Evolutionary conservation across 2,888 invertebrate species (phyloP).

Genomic region (Hirtodrosophila histrioides): DNA sequence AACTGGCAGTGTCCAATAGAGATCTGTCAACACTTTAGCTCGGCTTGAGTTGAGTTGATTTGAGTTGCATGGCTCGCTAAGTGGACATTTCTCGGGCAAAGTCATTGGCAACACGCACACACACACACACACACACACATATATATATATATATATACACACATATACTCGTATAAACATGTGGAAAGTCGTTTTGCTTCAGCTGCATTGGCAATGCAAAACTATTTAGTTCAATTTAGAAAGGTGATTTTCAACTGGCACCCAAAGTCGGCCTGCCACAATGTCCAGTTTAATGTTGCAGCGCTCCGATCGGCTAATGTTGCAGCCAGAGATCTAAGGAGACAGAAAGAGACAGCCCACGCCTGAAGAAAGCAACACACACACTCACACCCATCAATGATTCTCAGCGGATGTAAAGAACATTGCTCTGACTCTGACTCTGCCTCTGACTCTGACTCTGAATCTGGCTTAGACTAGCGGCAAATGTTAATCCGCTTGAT

Average conservation of each 20-base stretch:
- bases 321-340: background rate
- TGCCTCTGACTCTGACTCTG: constrained; percentile 6
- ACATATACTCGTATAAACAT: constrained; percentile 4
- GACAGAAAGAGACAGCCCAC: constrained; percentile 4
- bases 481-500: constrained; percentile 35
- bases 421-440: constrained; percentile 17
- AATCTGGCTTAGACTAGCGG: constrained; percentile 10
- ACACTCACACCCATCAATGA: background rate
- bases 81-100: constrained; percentile 26
- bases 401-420: constrained; percentile 17
- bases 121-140: constrained; percentile 8
- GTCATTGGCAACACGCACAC: background rate
- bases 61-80: constrained; percentile 12
- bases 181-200: constrained; percentile 41
- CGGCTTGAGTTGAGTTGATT: constrained; percentile 4
- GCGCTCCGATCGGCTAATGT: constrained; percentile 10
- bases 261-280: constrained; percentile 46
- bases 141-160: constrained; percentile 12
- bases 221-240: constrained; percentile 81
- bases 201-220: constrained; percentile 55
- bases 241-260: constrained; percentile 77
- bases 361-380: background rate
- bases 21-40: constrained; percentile 30
- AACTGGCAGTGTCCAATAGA: constrained; percentile 7
- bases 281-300: constrained; percentile 45